These are phyloP conservation scores for Merops nubicus DNA, from an alignment of 2,113 vertebrate species.

Conservation along the genomic window DNA sequence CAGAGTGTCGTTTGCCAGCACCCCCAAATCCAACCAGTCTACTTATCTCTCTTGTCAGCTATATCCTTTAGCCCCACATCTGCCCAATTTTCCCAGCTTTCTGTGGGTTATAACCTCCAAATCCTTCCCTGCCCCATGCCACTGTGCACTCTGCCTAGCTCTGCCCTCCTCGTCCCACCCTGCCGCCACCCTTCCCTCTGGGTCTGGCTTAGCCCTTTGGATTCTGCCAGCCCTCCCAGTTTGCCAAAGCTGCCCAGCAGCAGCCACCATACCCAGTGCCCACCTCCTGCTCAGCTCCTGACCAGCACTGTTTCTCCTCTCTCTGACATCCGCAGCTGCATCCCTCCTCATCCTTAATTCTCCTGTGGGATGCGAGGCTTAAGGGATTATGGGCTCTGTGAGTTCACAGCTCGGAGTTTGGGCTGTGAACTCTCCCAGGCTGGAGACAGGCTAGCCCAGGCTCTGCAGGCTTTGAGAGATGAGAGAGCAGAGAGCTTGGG, in stretches of 20 bases:
- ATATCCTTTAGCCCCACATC: rapidly evolving
- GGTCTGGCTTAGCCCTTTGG: background rate
- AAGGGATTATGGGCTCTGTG: background rate
- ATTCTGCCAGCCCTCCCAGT: background rate
- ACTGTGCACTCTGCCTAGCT: background rate
- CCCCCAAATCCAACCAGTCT: background rate
- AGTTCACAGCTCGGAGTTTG: background rate
- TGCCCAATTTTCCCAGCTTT: background rate
- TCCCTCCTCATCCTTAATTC: conserved; percentile 17
- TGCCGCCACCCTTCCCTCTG: rapidly evolving
- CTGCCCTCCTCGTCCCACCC: background rate
- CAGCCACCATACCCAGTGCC: background rate
- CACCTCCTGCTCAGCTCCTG: background rate
- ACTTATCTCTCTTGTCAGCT: background rate
- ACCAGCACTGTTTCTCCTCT: background rate
- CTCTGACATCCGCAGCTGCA: background rate
- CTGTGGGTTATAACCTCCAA: background rate
- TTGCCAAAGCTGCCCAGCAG: background rate
- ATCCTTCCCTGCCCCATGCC: background rate
- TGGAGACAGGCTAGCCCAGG: background rate
- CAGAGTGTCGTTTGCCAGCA: background rate
- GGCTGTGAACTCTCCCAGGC: background rate
- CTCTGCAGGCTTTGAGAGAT: background rate
- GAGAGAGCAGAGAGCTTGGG: background rate
- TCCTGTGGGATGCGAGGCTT: background rate